These are phyloP conservation scores for Prionace glauca DNA, from an alignment of 2,797 vertebrate genomes.

Conservation along the genomic window DNA sequence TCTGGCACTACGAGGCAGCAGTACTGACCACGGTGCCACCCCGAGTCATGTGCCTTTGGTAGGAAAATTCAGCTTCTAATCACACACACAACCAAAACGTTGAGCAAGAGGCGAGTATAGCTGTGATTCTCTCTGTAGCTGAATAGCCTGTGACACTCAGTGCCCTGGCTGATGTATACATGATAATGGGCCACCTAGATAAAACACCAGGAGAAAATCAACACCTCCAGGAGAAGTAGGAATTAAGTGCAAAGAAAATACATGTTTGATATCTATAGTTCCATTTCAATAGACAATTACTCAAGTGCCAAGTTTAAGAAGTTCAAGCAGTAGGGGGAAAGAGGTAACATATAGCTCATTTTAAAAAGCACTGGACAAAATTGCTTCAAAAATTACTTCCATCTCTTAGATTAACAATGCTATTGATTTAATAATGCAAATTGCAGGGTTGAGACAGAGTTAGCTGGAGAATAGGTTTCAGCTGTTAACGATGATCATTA, in stretches of 20 bases:
- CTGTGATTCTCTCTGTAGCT: not conserved
- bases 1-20: too few species aligned
- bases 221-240: not conserved
- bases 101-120: not conserved
- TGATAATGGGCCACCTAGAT: not conserved
- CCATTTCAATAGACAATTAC: not conserved
- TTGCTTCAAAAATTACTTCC: not conserved
- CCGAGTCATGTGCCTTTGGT: not conserved
- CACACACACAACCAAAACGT: not conserved
- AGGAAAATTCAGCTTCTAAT: not conserved
- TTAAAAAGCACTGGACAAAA: not conserved
- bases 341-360: not conserved
- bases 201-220: not conserved
- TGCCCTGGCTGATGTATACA: not conserved
- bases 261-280: not conserved
- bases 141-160: not conserved
- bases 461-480: not conserved
- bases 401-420: not conserved
- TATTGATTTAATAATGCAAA: not conserved
- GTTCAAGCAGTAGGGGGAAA: not conserved
- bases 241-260: not conserved
- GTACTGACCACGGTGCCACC: too few species aligned
- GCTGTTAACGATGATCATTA: not conserved
- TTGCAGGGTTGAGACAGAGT: not conserved
- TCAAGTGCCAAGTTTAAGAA: not conserved